A percentile compares a stretch with the other conserved stretches of the same genome.
phyloP scores from a whole-genome alignment of 1,140 invertebrate species.

The Neodiprion lecontei region DNA sequence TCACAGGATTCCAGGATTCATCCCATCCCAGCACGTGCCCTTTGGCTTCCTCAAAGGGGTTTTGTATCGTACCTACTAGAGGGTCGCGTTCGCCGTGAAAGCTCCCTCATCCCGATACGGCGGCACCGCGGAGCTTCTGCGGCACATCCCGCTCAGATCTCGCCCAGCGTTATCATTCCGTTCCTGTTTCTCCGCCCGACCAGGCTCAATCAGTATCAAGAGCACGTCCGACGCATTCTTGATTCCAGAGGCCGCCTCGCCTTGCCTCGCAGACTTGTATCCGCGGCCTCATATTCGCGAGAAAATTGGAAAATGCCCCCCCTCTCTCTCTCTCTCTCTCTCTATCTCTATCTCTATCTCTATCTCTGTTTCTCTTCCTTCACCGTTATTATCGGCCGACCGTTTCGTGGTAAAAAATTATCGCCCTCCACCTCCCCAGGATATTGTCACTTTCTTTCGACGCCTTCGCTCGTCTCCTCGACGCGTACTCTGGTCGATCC shows the following conservation, averaged over 20 bases:
- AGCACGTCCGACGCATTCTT: slow-evolving; percentile 43
- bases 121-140: background rate
- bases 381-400: background rate
- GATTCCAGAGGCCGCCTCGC: slow-evolving; percentile 35
- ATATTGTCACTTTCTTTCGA: too few species aligned
- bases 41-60: background rate
- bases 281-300: slow-evolving; percentile 42
- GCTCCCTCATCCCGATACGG: background rate
- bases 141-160: background rate
- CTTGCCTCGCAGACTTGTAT: slow-evolving; percentile 2
- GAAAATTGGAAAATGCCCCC: slow-evolving; percentile 52
- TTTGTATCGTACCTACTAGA: background rate
- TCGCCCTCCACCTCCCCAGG: too few species aligned
- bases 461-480: too few species aligned
- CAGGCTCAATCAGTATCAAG: slow-evolving; percentile 38
- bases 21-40: background rate
- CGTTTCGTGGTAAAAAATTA: background rate
- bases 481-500: too few species aligned
- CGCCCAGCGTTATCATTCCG: slow-evolving; percentile 38
- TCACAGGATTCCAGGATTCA: too few species aligned
- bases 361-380: background rate
- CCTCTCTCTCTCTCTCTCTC: slow-evolving; percentile 31
- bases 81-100: background rate
- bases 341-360: background rate
- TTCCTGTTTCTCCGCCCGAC: slow-evolving; percentile 25